phyloP scores from a whole-genome alignment of 2,888 invertebrate genomes.

The Latrodectus hesperus region DNA sequence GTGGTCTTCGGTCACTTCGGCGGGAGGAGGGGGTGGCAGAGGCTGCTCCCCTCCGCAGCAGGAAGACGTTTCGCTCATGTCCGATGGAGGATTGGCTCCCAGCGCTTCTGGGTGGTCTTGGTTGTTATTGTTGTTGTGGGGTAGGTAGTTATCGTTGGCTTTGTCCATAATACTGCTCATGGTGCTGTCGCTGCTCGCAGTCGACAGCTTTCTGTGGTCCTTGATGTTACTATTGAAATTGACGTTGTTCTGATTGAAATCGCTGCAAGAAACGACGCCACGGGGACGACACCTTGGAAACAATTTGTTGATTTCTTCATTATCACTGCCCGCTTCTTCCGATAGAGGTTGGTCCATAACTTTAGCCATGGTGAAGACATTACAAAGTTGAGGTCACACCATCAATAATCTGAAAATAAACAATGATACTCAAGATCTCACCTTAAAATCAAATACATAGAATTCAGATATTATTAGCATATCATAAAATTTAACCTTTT shows the following conservation, averaged over 20 bases:
- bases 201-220: constrained; percentile 61
- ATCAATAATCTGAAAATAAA: constrained; percentile 42
- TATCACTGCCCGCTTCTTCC: constrained; percentile 74
- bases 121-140: constrained; percentile 30
- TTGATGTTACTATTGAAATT: constrained; percentile 38
- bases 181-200: constrained; percentile 58
- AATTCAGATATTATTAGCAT: too few species aligned
- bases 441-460: too few species aligned
- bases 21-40: constrained; percentile 37
- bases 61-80: constrained; percentile 65
- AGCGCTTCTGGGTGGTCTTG: constrained; percentile 23
- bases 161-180: constrained; percentile 64
- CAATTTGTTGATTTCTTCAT: constrained; percentile 86
- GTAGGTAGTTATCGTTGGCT: constrained; percentile 61
- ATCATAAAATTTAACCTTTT: too few species aligned
- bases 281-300: constrained; percentile 89
- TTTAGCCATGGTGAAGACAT: constrained; percentile 70
- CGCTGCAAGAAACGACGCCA: constrained; percentile 51
- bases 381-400: constrained; percentile 57
- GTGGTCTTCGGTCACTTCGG: constrained; percentile 52
- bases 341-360: constrained; percentile 69
- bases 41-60: constrained; percentile 53
- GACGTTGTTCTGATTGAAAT: constrained; percentile 70
- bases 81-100: constrained; percentile 43
- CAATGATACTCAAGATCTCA: background rate